Conservation (phyloP, 2,113 vertebrate genomes). For the Leiothrix lutea region DNA sequence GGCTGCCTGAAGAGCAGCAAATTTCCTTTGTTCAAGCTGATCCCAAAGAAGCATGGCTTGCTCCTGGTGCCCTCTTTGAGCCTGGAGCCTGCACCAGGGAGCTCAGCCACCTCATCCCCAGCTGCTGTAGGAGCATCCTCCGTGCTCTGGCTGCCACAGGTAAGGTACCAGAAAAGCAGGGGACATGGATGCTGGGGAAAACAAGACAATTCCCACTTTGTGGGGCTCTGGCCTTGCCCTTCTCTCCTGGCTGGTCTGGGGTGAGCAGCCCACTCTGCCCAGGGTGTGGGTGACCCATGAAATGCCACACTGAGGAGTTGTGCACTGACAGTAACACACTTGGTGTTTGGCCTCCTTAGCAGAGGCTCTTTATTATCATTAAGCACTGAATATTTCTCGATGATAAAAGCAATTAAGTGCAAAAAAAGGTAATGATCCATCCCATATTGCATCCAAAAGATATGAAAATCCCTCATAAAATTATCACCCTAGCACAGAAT, state of each 20-base stretch:
- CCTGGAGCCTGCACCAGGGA: background rate
- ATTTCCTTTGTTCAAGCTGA: rapidly evolving
- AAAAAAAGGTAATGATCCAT: slow-evolving; percentile 54
- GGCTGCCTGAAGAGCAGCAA: background rate
- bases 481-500: slow-evolving; percentile 19
- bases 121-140: background rate
- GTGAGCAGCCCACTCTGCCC: background rate
- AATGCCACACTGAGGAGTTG: rapidly evolving
- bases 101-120: background rate
- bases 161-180: background rate
- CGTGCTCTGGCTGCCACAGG: rapidly evolving
- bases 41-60: background rate
- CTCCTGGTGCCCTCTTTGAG: background rate
- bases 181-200: background rate
- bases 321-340: background rate
- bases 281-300: background rate
- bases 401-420: slow-evolving; percentile 61
- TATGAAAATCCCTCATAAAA: slow-evolving; percentile 43
- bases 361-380: slow-evolving; percentile 41
- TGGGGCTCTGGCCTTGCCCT: background rate
- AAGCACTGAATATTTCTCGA: background rate
- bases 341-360: slow-evolving; percentile 14
- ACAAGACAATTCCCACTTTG: background rate
- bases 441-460: slow-evolving; percentile 13
- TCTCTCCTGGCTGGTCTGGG: background rate